These are phyloP conservation scores for Lysandra coridon DNA, from an alignment of 2,888 invertebrate genomes.

Conservation along the genomic window DNA sequence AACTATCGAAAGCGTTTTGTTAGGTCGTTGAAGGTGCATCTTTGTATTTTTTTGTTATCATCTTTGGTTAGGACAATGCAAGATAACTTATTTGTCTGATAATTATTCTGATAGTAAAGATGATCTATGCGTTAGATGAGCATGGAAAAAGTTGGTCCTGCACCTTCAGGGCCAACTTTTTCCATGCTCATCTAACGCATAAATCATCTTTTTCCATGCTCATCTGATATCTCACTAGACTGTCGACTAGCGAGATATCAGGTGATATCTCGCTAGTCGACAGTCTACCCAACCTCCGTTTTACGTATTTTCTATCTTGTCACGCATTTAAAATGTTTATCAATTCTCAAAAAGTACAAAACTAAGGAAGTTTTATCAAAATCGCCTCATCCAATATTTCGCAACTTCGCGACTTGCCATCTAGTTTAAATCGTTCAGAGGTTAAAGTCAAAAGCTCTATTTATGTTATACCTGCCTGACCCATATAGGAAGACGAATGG, in stretches of 20 bases:
- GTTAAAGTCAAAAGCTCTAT: constrained; percentile 53
- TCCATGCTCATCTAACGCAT: no score
- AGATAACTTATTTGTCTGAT: no score
- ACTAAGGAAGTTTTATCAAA: neutral
- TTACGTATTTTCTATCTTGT: neutral
- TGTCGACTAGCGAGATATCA: no score
- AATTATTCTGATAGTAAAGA: no score
- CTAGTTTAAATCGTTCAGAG: constrained; percentile 52
- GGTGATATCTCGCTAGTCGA: neutral
- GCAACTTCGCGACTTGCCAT: constrained; percentile 41
- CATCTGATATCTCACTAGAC: no score
- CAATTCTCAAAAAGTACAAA: neutral
- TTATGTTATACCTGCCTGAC: constrained; percentile 43
- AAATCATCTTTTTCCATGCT: no score
- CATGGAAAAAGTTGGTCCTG: neutral
- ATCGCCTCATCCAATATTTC: constrained; percentile 39
- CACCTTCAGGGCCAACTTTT: neutral
- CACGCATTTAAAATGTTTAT: neutral
- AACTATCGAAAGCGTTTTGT: neutral
- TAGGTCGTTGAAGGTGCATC: neutral
- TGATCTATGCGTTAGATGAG: neutral
- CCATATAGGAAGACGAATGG: constrained; percentile 38
- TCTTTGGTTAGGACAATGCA: neutral
- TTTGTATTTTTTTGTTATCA: neutral
- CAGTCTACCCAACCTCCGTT: neutral